These are phyloP conservation scores for Scaptodrosophila lebanonensis DNA, from an alignment of 1,140 invertebrate species.

Conservation along the genomic window DNA sequence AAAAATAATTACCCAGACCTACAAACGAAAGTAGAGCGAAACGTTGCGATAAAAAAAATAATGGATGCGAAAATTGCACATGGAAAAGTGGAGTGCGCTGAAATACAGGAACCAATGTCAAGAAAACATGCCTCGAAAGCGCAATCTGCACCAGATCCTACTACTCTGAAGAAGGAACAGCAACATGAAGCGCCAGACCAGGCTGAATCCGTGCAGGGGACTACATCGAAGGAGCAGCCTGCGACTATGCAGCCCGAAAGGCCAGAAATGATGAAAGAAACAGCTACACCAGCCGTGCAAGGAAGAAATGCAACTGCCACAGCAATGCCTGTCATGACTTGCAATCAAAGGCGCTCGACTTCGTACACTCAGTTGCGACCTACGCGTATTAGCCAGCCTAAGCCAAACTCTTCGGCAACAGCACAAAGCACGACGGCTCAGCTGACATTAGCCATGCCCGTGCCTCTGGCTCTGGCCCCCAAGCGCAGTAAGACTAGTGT, in stretches of 20 bases:
- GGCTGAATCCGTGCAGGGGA: neutral
- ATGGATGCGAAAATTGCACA: neutral
- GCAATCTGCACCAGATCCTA: no score
- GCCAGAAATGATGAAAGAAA: no score
- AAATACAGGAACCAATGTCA: slow-evolving; percentile 15
- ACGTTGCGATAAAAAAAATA: neutral
- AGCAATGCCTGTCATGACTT: slow-evolving; percentile 39
- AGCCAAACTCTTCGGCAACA: slow-evolving; percentile 55
- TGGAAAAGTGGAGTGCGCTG: slow-evolving; percentile 15
- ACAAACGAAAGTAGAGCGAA: slow-evolving; percentile 9
- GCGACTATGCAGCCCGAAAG: slow-evolving; percentile 33
- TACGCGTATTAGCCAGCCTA: slow-evolving; percentile 65
- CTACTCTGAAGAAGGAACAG: no score
- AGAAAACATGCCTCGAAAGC: slow-evolving; percentile 20
- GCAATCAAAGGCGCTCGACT: slow-evolving; percentile 58
- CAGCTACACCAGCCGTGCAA: neutral
- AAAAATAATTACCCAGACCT: slow-evolving; percentile 21
- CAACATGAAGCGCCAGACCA: neutral
- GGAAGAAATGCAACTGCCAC: slow-evolving; percentile 9
- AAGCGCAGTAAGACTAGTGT: slow-evolving; percentile 73
- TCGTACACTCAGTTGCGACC: slow-evolving; percentile 59
- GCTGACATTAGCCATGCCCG: slow-evolving; percentile 57
- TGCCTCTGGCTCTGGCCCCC: slow-evolving; percentile 52
- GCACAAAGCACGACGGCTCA: slow-evolving; percentile 57
- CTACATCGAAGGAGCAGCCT: neutral